Evolutionary conservation across 2,888 invertebrate species (phyloP).

Genomic region (Hirtodrosophila alboralis): DNA sequence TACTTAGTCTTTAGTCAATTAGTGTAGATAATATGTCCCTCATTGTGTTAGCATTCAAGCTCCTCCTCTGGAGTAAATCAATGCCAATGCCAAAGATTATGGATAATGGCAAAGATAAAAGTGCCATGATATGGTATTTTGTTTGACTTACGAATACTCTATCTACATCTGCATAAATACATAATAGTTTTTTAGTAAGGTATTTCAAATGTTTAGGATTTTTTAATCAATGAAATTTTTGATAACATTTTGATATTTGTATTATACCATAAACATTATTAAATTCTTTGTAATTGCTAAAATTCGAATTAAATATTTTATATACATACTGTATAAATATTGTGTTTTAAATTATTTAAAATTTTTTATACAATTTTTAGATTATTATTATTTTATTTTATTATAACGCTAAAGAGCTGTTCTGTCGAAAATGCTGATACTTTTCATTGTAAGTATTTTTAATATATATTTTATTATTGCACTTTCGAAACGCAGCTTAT

Average conservation of each 20-base stretch:
- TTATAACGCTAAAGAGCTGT: too few relatives aligned
- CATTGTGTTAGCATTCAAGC: slow-evolving; percentile 20
- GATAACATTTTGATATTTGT: slow-evolving; percentile 30
- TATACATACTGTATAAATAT: slow-evolving; percentile 9
- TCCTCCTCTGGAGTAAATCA: slow-evolving; percentile 12
- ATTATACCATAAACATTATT: slow-evolving; percentile 12
- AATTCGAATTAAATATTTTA: slow-evolving; percentile 51
- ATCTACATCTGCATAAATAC: slow-evolving; percentile 14
- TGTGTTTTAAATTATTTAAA: slow-evolving; percentile 1
- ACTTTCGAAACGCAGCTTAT: too few relatives aligned
- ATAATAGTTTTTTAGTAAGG: slow-evolving; percentile 23
- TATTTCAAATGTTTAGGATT: slow-evolving; percentile 33
- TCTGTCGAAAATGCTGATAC: too few relatives aligned
- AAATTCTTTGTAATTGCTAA: slow-evolving; percentile 27
- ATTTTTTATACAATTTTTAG: too few relatives aligned
- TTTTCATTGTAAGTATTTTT: too few relatives aligned
- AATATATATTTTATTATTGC: too few relatives aligned
- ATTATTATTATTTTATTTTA: too few relatives aligned
- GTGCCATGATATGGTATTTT: slow-evolving; percentile 9
- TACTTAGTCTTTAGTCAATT: slow-evolving; percentile 61
- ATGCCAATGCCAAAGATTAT: slow-evolving; percentile 70
- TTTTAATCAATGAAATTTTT: slow-evolving; percentile 28
- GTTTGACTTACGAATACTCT: slow-evolving; percentile 49
- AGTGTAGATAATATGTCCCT: slow-evolving; percentile 38
- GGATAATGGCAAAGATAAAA: slow-evolving; percentile 9